Percentiles rank a stretch among this genome's conserved stretches.
phyloP scores from a whole-genome alignment of 2,888 invertebrate genomes.

The Dendrolimus houi region DNA sequence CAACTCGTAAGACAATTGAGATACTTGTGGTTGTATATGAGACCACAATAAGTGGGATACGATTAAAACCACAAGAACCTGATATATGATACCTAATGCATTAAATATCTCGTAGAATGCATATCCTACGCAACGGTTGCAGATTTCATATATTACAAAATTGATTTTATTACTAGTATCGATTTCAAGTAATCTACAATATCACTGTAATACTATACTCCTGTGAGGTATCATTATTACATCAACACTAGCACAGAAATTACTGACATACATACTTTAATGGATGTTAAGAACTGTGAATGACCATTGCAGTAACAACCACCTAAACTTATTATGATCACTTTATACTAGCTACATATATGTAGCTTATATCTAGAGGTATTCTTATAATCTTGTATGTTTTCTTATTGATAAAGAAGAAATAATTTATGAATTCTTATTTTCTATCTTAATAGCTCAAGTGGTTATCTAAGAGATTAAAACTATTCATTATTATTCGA shows the following conservation, averaged over 20 bases:
- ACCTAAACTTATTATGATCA: too few relatives aligned
- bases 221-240: neutral
- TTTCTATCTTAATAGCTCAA: too few relatives aligned
- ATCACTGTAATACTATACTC: conserved; percentile 4
- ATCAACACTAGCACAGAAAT: neutral
- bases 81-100: conserved; percentile 23
- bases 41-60: conserved; percentile 23
- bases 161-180: neutral
- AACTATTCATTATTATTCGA: too few relatives aligned
- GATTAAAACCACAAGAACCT: conserved; percentile 16
- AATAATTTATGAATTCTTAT: too few relatives aligned
- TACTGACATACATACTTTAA: neutral
- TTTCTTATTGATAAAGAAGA: too few relatives aligned
- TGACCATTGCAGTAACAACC: too few relatives aligned
- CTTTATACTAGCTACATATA: too few relatives aligned
- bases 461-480: too few relatives aligned
- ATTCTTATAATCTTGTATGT: too few relatives aligned
- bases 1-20: conserved; percentile 11
- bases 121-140: neutral
- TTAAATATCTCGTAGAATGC: neutral
- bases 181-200: conserved; percentile 4
- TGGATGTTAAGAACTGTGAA: too few relatives aligned
- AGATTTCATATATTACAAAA: conserved; percentile 11
- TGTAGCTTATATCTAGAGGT: too few relatives aligned
- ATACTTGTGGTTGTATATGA: conserved; percentile 26